Base-by-base conservation (phyloP, 2,797 vertebrate species). In the Acrossocheilus fasciatus region DNA sequence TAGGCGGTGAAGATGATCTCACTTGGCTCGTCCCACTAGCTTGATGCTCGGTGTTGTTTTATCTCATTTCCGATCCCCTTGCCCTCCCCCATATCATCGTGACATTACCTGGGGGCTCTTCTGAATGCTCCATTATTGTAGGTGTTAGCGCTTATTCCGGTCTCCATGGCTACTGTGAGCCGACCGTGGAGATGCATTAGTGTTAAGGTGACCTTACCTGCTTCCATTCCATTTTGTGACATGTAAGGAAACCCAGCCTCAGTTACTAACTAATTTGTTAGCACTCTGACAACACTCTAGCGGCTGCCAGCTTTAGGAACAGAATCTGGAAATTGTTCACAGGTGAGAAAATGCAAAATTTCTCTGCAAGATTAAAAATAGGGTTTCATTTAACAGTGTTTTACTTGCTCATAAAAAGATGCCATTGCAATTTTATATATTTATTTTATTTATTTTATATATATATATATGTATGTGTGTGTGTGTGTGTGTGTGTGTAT, bases 91-190 rank as follows among this genome's bases (percentile, higher is more conserved):
- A 54, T 90, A 87, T 89, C 74, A 82, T 75, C 50, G 77, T 90
- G 90, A 89, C 82, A 82, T 91, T 89, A 85, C 84, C 8, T 17
- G 82, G 90, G 90, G 87, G 90, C 88, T 43, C 64, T 41, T 87
- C 86, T 87, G 83, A 91, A 84, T 80, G 88, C 91, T 76, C 77
- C 64, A 66, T 70, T 87, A 86, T 88, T 85, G 54, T 69, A 85
- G 70, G 85, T 88, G 78, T 87, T 89, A 86, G 79, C 20, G 70
- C 81, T 52, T 81, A 83, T 86, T 76, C 74, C 83, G 0, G 84
- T 94, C 92, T 81, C 93, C 90, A 90, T 91, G 93, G 64, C 89
- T 52, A 93, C 92, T 9, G 47, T 80, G 73, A 88, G 84, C 88
- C 89, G 88, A 85, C 66, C 23, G 47, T 39, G 36, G 80, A 23